phyloP scores from a whole-genome alignment of 1,140 invertebrate species.

The Bombus vancouverensis region DNA sequence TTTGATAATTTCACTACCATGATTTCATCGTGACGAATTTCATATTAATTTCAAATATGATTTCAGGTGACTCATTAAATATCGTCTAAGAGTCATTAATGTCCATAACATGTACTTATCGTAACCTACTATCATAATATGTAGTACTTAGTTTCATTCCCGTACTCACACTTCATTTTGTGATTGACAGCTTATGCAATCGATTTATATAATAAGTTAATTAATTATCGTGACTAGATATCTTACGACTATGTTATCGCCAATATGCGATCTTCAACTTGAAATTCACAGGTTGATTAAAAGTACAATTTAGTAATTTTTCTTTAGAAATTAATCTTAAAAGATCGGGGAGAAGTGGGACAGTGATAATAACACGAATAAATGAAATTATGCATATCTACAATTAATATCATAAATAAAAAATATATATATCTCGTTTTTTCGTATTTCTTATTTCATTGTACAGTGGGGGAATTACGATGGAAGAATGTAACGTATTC shows the following conservation, averaged over 20 bases:
- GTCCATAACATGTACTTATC: no score
- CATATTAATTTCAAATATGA: no score
- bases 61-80: not conserved
- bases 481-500: not conserved
- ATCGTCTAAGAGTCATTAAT: not conserved
- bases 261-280: not conserved
- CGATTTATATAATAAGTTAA: not conserved
- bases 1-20: not conserved
- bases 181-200: not conserved
- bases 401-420: no score
- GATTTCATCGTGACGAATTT: not conserved
- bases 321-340: not conserved
- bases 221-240: not conserved
- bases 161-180: no score
- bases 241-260: not conserved
- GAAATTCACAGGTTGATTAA: not conserved
- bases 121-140: no score
- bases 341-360: not conserved
- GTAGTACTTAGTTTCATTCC: no score
- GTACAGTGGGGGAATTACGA: no score
- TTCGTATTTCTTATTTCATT: no score
- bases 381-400: no score
- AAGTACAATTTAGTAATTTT: not conserved
- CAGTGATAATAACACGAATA: no score
- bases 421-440: no score